phyloP scores from a whole-genome alignment of 2,113 vertebrate genomes.

The Leucoraja erinaceus region DNA sequence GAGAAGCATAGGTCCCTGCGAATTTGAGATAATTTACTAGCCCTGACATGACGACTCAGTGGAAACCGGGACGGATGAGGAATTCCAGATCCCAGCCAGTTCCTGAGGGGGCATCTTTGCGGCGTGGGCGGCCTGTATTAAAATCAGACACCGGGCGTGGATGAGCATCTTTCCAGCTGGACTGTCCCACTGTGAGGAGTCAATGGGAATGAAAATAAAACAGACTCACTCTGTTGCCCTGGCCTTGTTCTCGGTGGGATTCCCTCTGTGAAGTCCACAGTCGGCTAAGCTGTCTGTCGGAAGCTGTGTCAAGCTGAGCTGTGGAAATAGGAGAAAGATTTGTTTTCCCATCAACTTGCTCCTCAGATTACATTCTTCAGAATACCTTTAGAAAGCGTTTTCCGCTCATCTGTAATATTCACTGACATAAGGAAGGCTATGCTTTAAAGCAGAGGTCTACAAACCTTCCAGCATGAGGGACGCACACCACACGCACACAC shows the following conservation, averaged over 20 bases:
- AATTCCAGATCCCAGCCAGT: background rate
- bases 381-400: background rate
- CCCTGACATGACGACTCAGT: background rate
- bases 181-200: background rate
- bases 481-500: too few species aligned
- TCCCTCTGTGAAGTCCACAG: background rate
- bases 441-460: too few species aligned
- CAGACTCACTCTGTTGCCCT: background rate
- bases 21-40: background rate
- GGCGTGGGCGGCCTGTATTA: background rate
- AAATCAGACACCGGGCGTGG: background rate
- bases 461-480: too few species aligned
- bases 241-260: background rate
- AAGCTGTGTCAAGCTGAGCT: slow-evolving; percentile 27
- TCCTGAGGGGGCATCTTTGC: background rate
- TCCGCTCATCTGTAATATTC: background rate
- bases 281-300: slow-evolving; percentile 6
- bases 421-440: background rate
- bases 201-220: background rate
- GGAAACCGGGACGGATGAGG: background rate
- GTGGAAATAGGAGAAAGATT: background rate
- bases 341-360: too few species aligned
- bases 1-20: background rate
- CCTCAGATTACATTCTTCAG: background rate
- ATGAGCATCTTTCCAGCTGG: background rate